phyloP scores from a whole-genome alignment of 1,140 invertebrate species.

The Sitobion miscanthi region DNA sequence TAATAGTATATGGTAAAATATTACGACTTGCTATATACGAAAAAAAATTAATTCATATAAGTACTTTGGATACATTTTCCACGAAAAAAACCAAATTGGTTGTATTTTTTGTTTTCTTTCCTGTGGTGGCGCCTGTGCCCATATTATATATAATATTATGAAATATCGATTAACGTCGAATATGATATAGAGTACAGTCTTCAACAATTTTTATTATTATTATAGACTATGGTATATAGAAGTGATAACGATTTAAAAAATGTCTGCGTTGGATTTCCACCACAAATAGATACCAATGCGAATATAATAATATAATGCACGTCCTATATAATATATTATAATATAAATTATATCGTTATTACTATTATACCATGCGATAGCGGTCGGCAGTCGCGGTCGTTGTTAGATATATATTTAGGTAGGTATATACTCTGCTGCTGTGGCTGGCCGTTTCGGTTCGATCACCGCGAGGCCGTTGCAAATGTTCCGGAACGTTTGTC shows the following conservation, averaged over 20 bases:
- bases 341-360: not conserved
- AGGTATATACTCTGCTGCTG: not conserved
- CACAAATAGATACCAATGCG: not conserved
- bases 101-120: not conserved
- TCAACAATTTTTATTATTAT: not conserved
- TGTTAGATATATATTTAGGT: no score
- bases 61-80: not conserved
- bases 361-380: no score
- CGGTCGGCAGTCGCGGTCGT: not conserved
- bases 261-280: not conserved
- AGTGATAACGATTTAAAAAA: not conserved
- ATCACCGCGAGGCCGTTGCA: conserved; percentile 29
- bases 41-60: not conserved
- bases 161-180: not conserved
- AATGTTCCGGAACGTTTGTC: conserved; percentile 45
- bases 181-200: not conserved
- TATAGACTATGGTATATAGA: not conserved
- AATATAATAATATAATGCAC: not conserved
- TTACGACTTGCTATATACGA: not conserved
- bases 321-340: not conserved
- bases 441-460: not conserved
- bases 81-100: not conserved
- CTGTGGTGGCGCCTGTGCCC: not conserved
- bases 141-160: not conserved
- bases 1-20: not conserved